phyloP scores from a whole-genome alignment of 1,140 invertebrate genomes.

The Drosophila asahinai region DNA sequence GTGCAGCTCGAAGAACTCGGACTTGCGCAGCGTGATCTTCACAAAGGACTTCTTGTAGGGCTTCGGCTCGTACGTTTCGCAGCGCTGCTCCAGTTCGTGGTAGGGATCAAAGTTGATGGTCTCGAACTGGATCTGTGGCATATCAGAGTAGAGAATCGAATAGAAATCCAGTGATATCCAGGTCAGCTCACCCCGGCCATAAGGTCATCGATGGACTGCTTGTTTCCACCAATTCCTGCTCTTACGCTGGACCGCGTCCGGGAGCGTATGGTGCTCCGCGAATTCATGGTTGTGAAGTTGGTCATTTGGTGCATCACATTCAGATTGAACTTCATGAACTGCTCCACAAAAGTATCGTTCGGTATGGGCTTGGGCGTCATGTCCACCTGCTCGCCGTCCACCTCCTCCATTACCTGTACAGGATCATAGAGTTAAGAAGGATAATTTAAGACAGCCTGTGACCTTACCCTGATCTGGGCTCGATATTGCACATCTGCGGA shows the following conservation, averaged over 20 bases:
- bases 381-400: constrained; percentile 43
- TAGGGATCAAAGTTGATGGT: constrained; percentile 52
- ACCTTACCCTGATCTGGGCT: constrained; percentile 47
- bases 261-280: constrained; percentile 1
- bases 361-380: constrained; percentile 56
- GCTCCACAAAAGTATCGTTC: constrained; percentile 1
- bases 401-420: constrained; percentile 40
- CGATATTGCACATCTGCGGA: constrained; percentile 32
- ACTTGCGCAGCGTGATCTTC: constrained; percentile 88
- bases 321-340: constrained; percentile 48
- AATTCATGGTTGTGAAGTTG: constrained; percentile 4
- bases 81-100: background rate
- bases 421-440: too few relatives aligned
- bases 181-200: constrained; percentile 50
- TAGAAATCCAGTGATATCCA: too few relatives aligned
- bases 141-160: too few relatives aligned
- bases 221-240: constrained; percentile 58
- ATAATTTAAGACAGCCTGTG: accelerated
- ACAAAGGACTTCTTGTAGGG: constrained; percentile 78
- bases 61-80: background rate
- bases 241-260: constrained; percentile 58
- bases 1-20: constrained; percentile 88
- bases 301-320: constrained; percentile 44
- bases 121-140: constrained; percentile 49
- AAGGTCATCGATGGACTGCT: constrained; percentile 70